Conservation (phyloP, 64 coral and sea anemone species). For the Montipora capricornis region DNA sequence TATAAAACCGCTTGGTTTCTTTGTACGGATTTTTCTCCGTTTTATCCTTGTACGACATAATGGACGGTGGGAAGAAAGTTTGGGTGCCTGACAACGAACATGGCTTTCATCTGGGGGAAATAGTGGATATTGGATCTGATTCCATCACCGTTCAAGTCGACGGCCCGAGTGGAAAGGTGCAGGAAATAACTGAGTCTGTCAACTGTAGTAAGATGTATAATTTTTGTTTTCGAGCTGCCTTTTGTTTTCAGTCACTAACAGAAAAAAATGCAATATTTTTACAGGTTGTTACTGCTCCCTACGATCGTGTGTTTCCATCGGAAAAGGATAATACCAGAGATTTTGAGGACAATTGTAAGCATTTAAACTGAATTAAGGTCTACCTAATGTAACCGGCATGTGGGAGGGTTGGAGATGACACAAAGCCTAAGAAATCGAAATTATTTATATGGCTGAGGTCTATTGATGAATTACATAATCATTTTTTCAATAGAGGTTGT, state of each 20-base stretch:
- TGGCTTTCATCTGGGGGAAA: slow-evolving; percentile 87
- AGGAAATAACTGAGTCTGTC: neutral
- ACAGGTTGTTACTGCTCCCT: slow-evolving; percentile 83
- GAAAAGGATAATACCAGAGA: slow-evolving; percentile 94
- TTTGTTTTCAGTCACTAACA: neutral
- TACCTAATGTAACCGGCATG: neutral
- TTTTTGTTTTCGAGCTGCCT: neutral
- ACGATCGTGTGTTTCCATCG: slow-evolving; percentile 89
- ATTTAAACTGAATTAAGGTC: neutral
- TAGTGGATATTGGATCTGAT: slow-evolving; percentile 92
- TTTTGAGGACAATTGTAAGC: slow-evolving; percentile 99
- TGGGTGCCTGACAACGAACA: slow-evolving; percentile 96
- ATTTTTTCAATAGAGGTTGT: neutral
- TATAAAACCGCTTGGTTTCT: slow-evolving; percentile 24
- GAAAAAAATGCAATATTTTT: slow-evolving; percentile 18
- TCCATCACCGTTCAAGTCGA: slow-evolving; percentile 85
- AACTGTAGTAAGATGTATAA: neutral
- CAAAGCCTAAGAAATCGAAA: neutral
- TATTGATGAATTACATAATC: neutral
- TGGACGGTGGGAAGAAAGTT: slow-evolving; percentile 89
- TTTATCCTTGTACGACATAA: neutral
- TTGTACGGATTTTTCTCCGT: neutral
- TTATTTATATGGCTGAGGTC: neutral
- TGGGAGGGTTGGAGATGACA: neutral
- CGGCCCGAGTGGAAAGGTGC: slow-evolving; percentile 52